These are phyloP conservation scores for Alcis repandata DNA, from an alignment of 2,888 invertebrate genomes.

Conservation along the genomic window DNA sequence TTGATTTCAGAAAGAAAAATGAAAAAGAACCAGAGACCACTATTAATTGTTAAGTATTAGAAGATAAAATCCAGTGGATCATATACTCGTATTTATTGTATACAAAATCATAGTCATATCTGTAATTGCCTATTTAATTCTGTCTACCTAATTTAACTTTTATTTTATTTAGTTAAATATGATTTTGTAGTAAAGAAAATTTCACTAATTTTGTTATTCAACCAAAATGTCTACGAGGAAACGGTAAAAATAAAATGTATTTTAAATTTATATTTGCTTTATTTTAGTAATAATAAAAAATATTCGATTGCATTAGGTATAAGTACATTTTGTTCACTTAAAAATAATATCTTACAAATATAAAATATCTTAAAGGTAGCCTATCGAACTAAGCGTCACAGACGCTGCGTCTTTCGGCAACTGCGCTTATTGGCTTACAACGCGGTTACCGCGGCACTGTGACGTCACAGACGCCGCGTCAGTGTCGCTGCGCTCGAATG, in stretches of 20 bases:
- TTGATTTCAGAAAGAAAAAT: constrained; percentile 38
- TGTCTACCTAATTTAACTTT: not conserved
- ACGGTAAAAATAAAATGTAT: not conserved
- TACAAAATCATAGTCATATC: no score
- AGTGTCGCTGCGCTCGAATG: no score
- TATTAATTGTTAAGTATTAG: constrained; percentile 14
- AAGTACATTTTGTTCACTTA: constrained; percentile 36
- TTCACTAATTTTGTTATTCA: not conserved
- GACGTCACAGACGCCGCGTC: no score
- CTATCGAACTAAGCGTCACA: no score
- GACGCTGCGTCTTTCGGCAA: no score
- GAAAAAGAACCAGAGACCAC: constrained; percentile 28
- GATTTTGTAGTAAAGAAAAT: not conserved
- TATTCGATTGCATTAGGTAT: constrained; percentile 17
- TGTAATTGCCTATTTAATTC: no score
- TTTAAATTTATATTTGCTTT: constrained; percentile 1
- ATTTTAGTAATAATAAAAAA: not conserved
- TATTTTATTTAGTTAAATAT: not conserved
- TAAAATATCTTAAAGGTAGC: not conserved
- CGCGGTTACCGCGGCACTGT: no score
- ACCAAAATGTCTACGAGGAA: no score
- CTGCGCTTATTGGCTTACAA: no score
- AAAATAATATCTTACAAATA: constrained; percentile 11
- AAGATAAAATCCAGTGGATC: no score
- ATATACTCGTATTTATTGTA: no score